A percentile compares a stretch with the other conserved stretches of the same genome.
These are phyloP conservation scores for Creontiades dilutus DNA, from an alignment of 2,888 invertebrate genomes.

Conservation along the genomic window DNA sequence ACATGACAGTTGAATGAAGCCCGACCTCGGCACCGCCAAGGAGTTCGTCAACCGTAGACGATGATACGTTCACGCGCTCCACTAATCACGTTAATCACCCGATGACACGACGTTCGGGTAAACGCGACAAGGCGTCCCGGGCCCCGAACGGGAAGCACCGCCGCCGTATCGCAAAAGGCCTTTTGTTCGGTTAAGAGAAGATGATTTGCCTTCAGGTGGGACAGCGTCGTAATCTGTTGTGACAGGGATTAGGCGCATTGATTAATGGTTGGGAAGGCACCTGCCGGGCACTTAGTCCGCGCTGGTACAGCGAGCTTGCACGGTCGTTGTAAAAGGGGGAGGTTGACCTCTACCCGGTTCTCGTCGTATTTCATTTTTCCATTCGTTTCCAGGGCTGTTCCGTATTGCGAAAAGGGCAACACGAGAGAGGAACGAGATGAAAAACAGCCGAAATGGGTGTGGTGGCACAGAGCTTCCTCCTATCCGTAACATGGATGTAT, in stretches of 20 bases:
- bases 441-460: too few species aligned
- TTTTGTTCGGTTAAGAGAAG: not conserved
- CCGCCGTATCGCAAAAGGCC: not conserved
- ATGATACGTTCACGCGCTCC: conserved; percentile 17
- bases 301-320: not conserved
- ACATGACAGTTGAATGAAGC: too few species aligned
- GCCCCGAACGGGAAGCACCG: not conserved
- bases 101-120: not conserved
- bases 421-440: too few species aligned
- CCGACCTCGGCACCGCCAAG: too few species aligned
- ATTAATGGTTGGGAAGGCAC: conserved; percentile 5
- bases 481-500: too few species aligned
- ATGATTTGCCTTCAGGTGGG: not conserved
- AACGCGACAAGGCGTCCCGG: not conserved
- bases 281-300: not conserved
- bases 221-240: not conserved
- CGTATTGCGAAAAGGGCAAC: too few species aligned
- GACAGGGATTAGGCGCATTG: not conserved
- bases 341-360: too few species aligned
- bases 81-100: not conserved
- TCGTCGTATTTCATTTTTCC: too few species aligned
- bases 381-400: too few species aligned
- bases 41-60: not conserved
- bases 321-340: too few species aligned
- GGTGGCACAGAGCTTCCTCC: too few species aligned